Conservation (phyloP, 2,797 vertebrate species). For the Rachycentron canadum region DNA sequence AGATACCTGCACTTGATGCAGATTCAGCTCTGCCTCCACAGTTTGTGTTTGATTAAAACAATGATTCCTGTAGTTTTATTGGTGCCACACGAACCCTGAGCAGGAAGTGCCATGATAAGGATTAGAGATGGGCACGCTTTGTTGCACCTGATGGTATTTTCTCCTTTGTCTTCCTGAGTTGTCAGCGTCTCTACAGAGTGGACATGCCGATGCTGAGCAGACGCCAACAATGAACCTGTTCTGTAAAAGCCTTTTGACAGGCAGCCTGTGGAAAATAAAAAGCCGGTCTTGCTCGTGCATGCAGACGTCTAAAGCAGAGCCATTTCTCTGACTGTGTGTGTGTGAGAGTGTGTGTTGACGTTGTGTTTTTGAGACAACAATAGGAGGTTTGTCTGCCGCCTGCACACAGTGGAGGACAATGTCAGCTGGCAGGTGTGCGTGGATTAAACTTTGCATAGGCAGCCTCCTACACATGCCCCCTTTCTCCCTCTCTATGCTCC, state of each 20-base stretch:
- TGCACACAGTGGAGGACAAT: slow-evolving; percentile 75
- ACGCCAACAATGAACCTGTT: slow-evolving; percentile 55
- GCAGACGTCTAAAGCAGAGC: slow-evolving; percentile 67
- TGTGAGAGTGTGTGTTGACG: slow-evolving; percentile 7
- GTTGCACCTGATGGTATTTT: slow-evolving; percentile 32
- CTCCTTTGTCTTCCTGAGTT: slow-evolving; percentile 17
- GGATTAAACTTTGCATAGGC: slow-evolving; percentile 86
- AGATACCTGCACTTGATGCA: too few species aligned
- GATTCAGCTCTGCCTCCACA: too few species aligned
- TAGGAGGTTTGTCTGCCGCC: slow-evolving; percentile 82
- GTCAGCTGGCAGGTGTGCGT: slow-evolving; percentile 83
- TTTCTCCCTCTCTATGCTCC: slow-evolving; percentile 46
- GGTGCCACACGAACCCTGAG: too few species aligned
- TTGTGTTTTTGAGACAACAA: slow-evolving; percentile 76
- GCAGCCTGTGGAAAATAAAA: slow-evolving; percentile 68
- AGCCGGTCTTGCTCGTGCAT: slow-evolving; percentile 73
- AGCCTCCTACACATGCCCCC: slow-evolving; percentile 61
- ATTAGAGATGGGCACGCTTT: not conserved
- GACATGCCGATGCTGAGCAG: slow-evolving; percentile 64
- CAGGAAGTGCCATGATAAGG: too few species aligned
- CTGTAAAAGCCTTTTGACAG: slow-evolving; percentile 70
- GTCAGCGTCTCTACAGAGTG: slow-evolving; percentile 36
- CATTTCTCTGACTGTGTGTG: slow-evolving; percentile 43
- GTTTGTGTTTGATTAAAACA: too few species aligned
- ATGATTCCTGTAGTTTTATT: too few species aligned